Base-by-base conservation (phyloP, 1,140 invertebrate genomes). In the Gryon sp. region DNA sequence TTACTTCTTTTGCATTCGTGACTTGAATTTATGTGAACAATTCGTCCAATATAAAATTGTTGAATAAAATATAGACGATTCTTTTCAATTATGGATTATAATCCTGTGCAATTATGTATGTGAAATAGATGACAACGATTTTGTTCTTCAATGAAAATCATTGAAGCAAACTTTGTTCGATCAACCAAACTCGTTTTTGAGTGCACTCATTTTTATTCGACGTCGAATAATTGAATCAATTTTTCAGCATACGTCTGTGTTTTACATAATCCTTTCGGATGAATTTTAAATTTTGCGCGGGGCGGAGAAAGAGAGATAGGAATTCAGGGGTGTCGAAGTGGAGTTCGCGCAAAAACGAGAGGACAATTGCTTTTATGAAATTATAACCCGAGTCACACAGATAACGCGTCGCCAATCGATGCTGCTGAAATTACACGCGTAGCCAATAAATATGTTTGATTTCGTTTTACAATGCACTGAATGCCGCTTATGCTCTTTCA, bases 201-300 rank as follows among this genome's bases (percentile, higher is more conserved):
- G 15, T 1, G 19, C 12, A 20, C 36, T 53, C 63, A 78, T 78
- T 76, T 80, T 75, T 41, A 48, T 62, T 74, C 53, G 63, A 50
- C 36, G 46, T 46, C 48, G 75, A 66, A 78, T 72, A 78, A 57
- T 69, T 60, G 73, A 78, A 76, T 76, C 74, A 73, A 76, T 79
- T 81, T 79, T 79, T 79, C 74, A 74, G 36, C 76, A 40, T 53
- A 43, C 53, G 60, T 70, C 63, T 46, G 40, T 73, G 75, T 60
- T 80, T 79, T 81, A 72, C 76, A 79, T 79, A 81, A 81, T 81
- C 77, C 77, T 65, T 45, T 43, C 50, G 50, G 53, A 77, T 81
- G 80, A 77, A 81, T 81, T 81, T 81, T 46, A 81, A 81, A 79
- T 81, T 79, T 59, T 55, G 28, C 18, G n/a, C n/a, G n/a, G n/a